Base-by-base conservation (phyloP, 2,888 invertebrate genomes). In the Strigamia maritima region DNA sequence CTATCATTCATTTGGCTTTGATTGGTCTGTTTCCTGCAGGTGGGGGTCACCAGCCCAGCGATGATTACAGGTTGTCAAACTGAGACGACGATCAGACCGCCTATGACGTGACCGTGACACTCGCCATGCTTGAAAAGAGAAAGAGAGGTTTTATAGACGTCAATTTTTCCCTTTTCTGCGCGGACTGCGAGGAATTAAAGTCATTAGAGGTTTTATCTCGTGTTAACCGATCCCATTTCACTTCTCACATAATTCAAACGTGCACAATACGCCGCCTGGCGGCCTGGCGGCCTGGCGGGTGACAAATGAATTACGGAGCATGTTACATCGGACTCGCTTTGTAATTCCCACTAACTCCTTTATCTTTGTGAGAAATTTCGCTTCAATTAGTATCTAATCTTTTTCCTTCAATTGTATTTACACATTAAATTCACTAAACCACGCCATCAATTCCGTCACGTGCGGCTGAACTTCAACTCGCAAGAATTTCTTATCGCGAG, bases 71-170 rank as follows among this genome's bases (percentile, higher is more conserved):
- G n/a, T 19, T 54, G 54, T 54, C 54, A 54, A 54, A 54, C 54
- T 54, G 54, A 54, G 54, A 54, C 54, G 54, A 54, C 54, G 54
- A 54, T 54, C 54, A 54, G 54, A 54, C 54, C 54, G 54, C 54
- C 54, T 54, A 54, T 54, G 54, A 54, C 54, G 54, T 54, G 54
- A 54, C 54, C 54, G 19, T 54, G 54, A 54, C 54, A 54, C 54
- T 54, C 54, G 19, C 38, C 38, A 38, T 38, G 38, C 38, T 38
- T 6, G 19, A 54, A 54, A 54, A 54, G 16, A 16, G 54, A 19
- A 19, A 54, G 16, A 54, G 7, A 54, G 19, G 19, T n/a, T n/a
- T n/a, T n/a, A n/a, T n/a, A n/a, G n/a, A n/a, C n/a, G n/a, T n/a
- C n/a, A n/a, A n/a, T n/a, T n/a, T n/a, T n/a, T n/a, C n/a, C n/a